Evolutionary conservation across 2,797 vertebrate species (phyloP), one percentile per base, ranked within the genome.

Genomic region (Typhlichthys subterraneus): DNA sequence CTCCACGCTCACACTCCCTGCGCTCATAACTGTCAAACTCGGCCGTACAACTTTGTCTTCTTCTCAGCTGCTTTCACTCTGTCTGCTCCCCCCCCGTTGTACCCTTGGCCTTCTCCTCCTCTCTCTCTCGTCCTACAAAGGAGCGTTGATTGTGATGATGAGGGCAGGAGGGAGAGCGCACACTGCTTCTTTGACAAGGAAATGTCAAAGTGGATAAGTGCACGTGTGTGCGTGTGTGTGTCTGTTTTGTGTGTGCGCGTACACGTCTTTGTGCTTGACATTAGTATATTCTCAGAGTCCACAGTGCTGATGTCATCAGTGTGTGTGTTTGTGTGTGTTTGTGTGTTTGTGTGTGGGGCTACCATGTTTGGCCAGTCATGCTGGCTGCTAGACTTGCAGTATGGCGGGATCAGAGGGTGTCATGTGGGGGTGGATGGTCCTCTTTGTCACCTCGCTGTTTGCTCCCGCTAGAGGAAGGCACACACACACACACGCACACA

Each of bases 111-210:
- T 57, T 59, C 61, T 79, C 70, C 19, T 23, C 73, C 77, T 81
- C 84, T 75, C 83, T 12, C 46, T 73, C 61, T 82, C 76, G 72
- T 63, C 80, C 79, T 72, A 91, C 88, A 91, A 91, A 92, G 84
- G 77, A 83, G 80, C 70, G 85, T 88, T 92, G 89, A 90, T 90
- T 88, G 88, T 91, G 84, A 83, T 82, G 86, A 81, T 81, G 88
- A 75, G 69, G 65, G 88, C 82, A 83, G 85, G 88, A 84, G 87
- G 82, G 79, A 79, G 82, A 80, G 77, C 57, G 67, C 89, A 92
- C 89, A 92, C 85, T 89, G 84, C 84, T 61, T 89, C 90, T 88
- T 90, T 92, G 88, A 91, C 85, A 80, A 77, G 79, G 79, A 91
- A 92, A 93, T 91, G 88, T 91, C 90, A 93, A 85, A 89, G 86